Evolutionary conservation across 53 echinoderm and acorn worm species (phyloP).

Genomic region (Astropecten irregularis): DNA sequence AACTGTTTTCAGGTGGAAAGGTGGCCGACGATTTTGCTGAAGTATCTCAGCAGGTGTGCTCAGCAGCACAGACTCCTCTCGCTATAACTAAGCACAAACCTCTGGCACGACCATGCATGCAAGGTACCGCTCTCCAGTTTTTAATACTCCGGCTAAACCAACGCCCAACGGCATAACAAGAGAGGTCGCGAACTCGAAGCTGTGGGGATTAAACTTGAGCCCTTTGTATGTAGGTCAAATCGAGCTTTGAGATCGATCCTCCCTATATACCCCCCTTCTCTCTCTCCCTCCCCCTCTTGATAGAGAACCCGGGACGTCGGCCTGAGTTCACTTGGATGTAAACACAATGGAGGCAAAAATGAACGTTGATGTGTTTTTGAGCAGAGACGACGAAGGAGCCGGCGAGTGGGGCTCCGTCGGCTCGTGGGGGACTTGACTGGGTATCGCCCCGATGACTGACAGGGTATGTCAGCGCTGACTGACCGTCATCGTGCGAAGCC

Average conservation of each 20-base stretch:
- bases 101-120: no score
- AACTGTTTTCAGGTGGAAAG: no score
- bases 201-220: conserved; percentile 37
- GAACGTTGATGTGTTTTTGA: background rate
- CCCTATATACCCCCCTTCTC: no score
- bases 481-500: background rate
- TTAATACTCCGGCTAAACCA: conserved; percentile 56
- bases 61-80: no score
- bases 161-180: conserved; percentile 43
- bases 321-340: conserved; percentile 1
- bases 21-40: no score
- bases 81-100: no score
- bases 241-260: conserved; percentile 30
- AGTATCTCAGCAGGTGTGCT: no score
- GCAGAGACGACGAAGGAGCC: no score
- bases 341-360: background rate
- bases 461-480: background rate
- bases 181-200: conserved; percentile 42
- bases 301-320: background rate
- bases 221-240: conserved; percentile 53
- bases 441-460: conserved; percentile 16
- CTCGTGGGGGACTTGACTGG: background rate
- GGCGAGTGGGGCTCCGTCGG: background rate
- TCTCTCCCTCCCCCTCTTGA: background rate
- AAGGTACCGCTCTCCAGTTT: no score